A percentile compares a stretch with the other conserved stretches of the same genome.
Conservation (phyloP, 2,797 vertebrate species). For the Myripristis jacobus region DNA sequence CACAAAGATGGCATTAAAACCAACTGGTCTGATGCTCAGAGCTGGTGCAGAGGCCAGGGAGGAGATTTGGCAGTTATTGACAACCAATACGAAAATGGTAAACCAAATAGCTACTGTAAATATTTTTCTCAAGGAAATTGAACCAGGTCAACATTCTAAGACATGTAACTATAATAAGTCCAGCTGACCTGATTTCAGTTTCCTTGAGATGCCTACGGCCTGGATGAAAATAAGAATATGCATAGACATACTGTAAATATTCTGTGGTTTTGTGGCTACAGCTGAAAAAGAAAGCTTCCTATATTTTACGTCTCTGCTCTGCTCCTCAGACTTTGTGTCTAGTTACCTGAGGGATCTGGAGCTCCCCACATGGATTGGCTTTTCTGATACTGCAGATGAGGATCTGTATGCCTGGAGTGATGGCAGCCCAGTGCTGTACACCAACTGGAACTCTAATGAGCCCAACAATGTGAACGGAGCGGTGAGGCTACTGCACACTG, state of each 20-base stretch:
- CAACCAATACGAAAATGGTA: slow-evolving; percentile 84
- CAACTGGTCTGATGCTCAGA: slow-evolving; percentile 77
- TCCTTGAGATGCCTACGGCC: no score
- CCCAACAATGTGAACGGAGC: slow-evolving; percentile 81
- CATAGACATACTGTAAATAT: no score
- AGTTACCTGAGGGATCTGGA: slow-evolving; percentile 82
- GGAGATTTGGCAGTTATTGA: slow-evolving; percentile 83
- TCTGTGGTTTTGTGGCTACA: no score
- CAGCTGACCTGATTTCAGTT: no score
- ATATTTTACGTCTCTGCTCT: background rate
- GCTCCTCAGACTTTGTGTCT: slow-evolving; percentile 81
- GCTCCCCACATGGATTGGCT: slow-evolving; percentile 82
- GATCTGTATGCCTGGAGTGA: slow-evolving; percentile 84
- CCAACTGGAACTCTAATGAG: slow-evolving; percentile 84
- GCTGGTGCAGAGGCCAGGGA: slow-evolving; percentile 76
- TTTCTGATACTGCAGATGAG: slow-evolving; percentile 78
- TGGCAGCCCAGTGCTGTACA: slow-evolving; percentile 83
- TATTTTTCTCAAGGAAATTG: no score
- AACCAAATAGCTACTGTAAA: no score
- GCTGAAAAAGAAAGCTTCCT: background rate
- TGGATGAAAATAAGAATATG: no score
- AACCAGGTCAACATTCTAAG: no score
- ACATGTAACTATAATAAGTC: no score
- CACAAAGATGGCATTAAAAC: slow-evolving; percentile 66
- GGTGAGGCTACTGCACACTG: slow-evolving; percentile 62